Conservation (phyloP, 2,888 invertebrate species). For the Ischnus inquisitorius region DNA sequence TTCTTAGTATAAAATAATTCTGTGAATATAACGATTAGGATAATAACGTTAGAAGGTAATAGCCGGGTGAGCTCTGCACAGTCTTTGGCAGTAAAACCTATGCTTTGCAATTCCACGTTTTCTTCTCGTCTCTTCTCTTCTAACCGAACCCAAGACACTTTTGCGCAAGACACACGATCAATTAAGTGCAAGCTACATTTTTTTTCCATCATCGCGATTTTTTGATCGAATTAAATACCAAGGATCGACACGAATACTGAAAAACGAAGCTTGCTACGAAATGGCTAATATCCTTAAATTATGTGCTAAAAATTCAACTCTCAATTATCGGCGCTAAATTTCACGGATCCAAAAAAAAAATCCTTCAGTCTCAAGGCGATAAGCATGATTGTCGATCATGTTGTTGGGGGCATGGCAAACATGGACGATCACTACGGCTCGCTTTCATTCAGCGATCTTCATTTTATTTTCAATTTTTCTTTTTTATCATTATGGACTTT, state of each 20-base stretch:
- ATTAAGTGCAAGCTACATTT: background rate
- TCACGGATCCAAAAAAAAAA: slow-evolving; percentile 35
- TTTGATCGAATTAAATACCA: slow-evolving; percentile 12
- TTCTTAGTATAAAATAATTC: slow-evolving; percentile 83
- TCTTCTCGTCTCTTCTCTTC: background rate
- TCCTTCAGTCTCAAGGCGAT: slow-evolving; percentile 79
- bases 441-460: slow-evolving; percentile 26
- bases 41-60: slow-evolving; percentile 77
- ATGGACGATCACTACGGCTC: slow-evolving; percentile 24
- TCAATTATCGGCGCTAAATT: slow-evolving; percentile 44
- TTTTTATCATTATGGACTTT: slow-evolving; percentile 22
- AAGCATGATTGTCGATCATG: slow-evolving; percentile 83
- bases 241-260: slow-evolving; percentile 15
- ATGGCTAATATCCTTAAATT: slow-evolving; percentile 23
- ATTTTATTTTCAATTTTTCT: background rate
- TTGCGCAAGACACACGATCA: background rate
- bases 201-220: background rate
- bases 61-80: slow-evolving; percentile 79
- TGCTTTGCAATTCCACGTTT: slow-evolving; percentile 62
- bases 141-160: slow-evolving; percentile 38
- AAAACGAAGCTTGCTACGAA: background rate
- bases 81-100: slow-evolving; percentile 72
- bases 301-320: slow-evolving; percentile 26
- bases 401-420: slow-evolving; percentile 66
- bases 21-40: slow-evolving; percentile 81